A percentile compares a stretch with the other conserved stretches of the same genome.
Evolutionary conservation across 2,113 vertebrate species (phyloP).

Genomic region (Leucopternis melanops): DNA sequence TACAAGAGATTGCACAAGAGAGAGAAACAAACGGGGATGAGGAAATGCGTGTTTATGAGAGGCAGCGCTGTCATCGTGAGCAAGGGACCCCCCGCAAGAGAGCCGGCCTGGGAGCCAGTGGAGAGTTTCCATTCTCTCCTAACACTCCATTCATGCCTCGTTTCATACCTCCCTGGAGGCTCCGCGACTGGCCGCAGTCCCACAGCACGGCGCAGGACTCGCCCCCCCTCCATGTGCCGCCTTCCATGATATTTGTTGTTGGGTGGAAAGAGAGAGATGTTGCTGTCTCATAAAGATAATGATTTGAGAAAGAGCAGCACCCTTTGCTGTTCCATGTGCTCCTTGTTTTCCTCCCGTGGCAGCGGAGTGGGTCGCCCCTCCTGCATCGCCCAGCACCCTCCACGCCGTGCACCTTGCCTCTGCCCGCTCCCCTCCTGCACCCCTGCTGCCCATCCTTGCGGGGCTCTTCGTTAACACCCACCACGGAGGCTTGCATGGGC

Average conservation of each 20-base stretch:
- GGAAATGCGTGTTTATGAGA: slow-evolving; percentile 57
- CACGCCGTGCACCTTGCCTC: neutral
- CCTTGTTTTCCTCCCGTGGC: neutral
- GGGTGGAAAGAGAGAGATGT: neutral
- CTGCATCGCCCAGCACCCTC: neutral
- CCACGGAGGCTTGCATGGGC: rapidly evolving
- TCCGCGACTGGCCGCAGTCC: neutral
- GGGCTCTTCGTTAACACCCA: neutral
- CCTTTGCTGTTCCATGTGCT: neutral
- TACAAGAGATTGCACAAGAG: slow-evolving; percentile 63
- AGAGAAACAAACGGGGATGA: slow-evolving; percentile 53
- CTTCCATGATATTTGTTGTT: neutral
- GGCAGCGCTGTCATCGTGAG: slow-evolving; percentile 43
- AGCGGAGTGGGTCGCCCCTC: neutral
- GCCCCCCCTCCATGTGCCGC: neutral
- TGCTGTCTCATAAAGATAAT: slow-evolving; percentile 31
- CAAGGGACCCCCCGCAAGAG: slow-evolving; percentile 41
- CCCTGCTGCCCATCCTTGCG: neutral
- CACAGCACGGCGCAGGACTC: neutral
- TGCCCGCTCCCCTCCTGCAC: rapidly evolving
- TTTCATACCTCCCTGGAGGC: slow-evolving; percentile 17
- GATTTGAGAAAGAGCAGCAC: slow-evolving; percentile 22
- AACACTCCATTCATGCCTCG: slow-evolving; percentile 46
- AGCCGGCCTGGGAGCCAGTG: slow-evolving; percentile 8
- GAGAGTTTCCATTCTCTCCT: slow-evolving; percentile 56